phyloP scores from a whole-genome alignment of 2,113 vertebrate genomes.

The Agelaius phoeniceus region DNA sequence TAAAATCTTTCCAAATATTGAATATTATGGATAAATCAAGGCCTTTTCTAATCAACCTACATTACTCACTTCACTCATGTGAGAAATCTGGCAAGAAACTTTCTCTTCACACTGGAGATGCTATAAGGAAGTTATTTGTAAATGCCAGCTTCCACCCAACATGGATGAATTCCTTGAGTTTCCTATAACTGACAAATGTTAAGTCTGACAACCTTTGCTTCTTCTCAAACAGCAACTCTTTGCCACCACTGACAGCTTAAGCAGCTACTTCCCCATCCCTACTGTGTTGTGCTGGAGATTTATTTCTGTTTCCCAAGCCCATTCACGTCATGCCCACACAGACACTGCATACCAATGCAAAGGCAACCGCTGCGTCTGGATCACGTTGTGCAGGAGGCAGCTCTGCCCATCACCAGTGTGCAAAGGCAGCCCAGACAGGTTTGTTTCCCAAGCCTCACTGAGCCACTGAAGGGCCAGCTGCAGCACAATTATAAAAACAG shows the following conservation, averaged over 20 bases:
- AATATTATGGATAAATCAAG: background rate
- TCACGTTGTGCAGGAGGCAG: accelerated
- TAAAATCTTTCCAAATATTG: background rate
- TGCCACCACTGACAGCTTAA: background rate
- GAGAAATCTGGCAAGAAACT: background rate
- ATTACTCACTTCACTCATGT: background rate
- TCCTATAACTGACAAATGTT: background rate
- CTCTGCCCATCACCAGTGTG: background rate
- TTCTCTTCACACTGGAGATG: background rate
- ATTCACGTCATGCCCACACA: accelerated
- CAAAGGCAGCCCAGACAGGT: background rate
- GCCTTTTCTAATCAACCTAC: background rate
- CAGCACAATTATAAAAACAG: background rate
- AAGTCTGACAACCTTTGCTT: background rate
- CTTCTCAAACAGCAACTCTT: background rate
- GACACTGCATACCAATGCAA: accelerated
- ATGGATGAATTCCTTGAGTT: background rate
- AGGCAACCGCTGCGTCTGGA: accelerated
- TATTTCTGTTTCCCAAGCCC: background rate
- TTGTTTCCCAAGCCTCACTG: background rate
- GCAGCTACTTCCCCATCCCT: background rate
- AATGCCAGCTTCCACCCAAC: background rate
- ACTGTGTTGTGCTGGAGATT: background rate
- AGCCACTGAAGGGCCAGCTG: background rate
- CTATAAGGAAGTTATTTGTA: background rate